Evolutionary conservation across 2,888 invertebrate genomes (phyloP).

Genomic region (Saturnia japonica): DNA sequence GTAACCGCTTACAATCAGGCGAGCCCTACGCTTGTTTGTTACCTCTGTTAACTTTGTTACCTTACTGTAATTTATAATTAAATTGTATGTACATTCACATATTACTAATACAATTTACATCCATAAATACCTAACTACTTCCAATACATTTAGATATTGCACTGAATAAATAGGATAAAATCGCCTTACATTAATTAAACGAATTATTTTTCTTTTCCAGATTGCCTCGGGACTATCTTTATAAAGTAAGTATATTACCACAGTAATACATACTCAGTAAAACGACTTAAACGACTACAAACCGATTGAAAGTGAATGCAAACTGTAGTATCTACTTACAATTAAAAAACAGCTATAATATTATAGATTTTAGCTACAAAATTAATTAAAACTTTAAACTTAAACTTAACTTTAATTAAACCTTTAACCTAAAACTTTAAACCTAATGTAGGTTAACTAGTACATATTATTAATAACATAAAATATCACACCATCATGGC

Average conservation of each 20-base stretch:
- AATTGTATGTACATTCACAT: background rate
- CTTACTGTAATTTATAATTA: background rate
- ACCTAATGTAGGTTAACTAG: too few relatives aligned
- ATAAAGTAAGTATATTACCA: constrained; percentile 4
- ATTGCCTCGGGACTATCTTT: constrained; percentile 1
- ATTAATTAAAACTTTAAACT: too few relatives aligned
- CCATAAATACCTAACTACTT: background rate
- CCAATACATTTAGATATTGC: background rate
- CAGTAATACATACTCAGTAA: background rate
- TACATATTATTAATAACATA: too few relatives aligned
- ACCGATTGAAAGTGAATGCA: background rate
- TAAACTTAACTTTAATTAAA: too few relatives aligned
- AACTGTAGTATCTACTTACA: too few relatives aligned
- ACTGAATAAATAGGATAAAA: background rate
- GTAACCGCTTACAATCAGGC: too few relatives aligned
- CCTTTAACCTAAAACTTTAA: too few relatives aligned
- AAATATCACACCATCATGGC: too few relatives aligned
- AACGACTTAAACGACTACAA: background rate
- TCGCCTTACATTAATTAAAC: background rate
- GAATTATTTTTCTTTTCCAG: background rate
- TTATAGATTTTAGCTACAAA: too few relatives aligned
- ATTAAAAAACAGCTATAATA: too few relatives aligned
- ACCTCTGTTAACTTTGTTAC: too few relatives aligned
- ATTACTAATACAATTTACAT: background rate
- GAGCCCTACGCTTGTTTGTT: too few relatives aligned